phyloP scores from a whole-genome alignment of 2,113 vertebrate genomes.

The Semicossyphus pulcher region DNA sequence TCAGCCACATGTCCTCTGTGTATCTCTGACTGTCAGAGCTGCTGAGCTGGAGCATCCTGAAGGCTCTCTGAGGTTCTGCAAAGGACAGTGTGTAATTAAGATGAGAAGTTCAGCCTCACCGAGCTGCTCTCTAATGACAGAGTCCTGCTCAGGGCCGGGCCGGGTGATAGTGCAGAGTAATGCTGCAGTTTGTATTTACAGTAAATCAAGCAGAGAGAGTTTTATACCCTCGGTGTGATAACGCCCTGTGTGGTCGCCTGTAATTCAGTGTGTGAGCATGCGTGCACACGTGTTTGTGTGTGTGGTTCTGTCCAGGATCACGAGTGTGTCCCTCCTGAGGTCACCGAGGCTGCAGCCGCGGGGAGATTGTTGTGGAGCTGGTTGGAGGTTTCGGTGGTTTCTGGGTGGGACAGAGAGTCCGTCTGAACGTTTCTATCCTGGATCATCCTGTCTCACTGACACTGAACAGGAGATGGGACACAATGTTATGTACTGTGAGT shows the following conservation, averaged over 20 bases:
- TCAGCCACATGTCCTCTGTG: not conserved
- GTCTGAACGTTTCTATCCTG: not conserved
- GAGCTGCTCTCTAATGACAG: constrained; percentile 43
- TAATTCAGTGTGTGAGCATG: not conserved
- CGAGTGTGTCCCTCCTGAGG: not conserved
- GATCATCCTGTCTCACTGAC: not conserved
- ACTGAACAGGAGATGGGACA: too few species aligned
- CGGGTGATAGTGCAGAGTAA: not conserved
- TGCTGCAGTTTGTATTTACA: not conserved
- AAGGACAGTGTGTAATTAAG: constrained; percentile 42
- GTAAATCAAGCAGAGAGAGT: not conserved
- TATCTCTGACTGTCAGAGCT: not conserved
- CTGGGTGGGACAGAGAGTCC: constrained; percentile 6
- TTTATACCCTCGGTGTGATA: not conserved
- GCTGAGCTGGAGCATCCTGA: not conserved
- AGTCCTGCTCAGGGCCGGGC: constrained; percentile 23
- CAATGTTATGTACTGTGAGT: too few species aligned
- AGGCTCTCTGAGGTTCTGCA: not conserved
- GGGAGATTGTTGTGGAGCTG: constrained; percentile 31
- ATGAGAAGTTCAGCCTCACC: not conserved
- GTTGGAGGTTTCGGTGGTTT: constrained; percentile 18
- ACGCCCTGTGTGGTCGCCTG: constrained; percentile 28
- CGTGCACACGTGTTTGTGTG: not conserved
- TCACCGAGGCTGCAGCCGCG: not conserved
- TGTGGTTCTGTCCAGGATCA: not conserved